Conservation (phyloP, 2,113 vertebrate species). For the Dasypus novemcinctus region DNA sequence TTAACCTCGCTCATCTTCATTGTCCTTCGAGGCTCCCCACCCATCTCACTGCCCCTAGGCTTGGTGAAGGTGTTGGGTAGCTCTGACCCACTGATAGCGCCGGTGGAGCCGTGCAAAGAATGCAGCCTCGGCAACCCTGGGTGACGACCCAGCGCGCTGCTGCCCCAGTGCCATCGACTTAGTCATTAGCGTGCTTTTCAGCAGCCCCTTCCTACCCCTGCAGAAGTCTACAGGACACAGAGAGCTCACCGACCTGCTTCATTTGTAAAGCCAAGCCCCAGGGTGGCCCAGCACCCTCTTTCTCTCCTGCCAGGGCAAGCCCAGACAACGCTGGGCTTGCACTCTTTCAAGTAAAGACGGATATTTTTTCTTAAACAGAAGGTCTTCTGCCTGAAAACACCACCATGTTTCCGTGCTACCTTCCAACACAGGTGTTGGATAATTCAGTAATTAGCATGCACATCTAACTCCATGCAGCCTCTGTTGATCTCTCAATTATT, state of each 20-base stretch:
- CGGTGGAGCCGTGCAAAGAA: background rate
- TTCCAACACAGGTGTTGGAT: slow-evolving; percentile 84
- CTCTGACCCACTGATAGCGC: background rate
- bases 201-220: background rate
- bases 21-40: background rate
- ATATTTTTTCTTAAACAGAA: slow-evolving; percentile 32
- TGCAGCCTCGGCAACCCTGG: background rate
- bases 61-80: background rate
- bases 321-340: slow-evolving; percentile 22
- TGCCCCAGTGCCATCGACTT: fast-evolving
- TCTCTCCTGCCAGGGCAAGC: background rate
- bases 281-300: slow-evolving; percentile 33
- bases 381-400: slow-evolving; percentile 58
- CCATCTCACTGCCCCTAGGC: background rate
- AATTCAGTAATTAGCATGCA: slow-evolving; percentile 88
- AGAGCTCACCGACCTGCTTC: slow-evolving; percentile 52
- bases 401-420: slow-evolving; percentile 67
- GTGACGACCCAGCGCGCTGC: fast-evolving
- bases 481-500: slow-evolving; percentile 87
- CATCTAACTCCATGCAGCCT: slow-evolving; percentile 82
- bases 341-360: slow-evolving; percentile 18
- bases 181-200: background rate
- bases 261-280: slow-evolving; percentile 46
- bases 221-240: background rate
- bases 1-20: background rate